phyloP scores from a whole-genome alignment of 1,140 invertebrate genomes.

The Drosophila teissieri region DNA sequence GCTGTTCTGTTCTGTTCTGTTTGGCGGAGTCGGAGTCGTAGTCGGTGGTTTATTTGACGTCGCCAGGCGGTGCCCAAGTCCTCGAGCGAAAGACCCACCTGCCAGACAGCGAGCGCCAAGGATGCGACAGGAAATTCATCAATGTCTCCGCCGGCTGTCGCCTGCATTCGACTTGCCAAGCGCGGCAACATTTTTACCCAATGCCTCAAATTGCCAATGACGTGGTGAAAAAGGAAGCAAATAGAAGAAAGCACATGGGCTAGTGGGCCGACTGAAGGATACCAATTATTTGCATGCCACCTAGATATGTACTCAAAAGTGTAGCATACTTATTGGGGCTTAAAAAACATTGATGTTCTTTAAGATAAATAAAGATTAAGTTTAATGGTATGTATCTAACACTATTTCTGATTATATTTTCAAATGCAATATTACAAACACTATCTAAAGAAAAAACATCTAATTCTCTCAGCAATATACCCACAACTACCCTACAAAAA shows the following conservation, averaged over 20 bases:
- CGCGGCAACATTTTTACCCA: conserved; percentile 65
- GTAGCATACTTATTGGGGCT: conserved; percentile 1
- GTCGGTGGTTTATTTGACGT: conserved; percentile 61
- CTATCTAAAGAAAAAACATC: no score
- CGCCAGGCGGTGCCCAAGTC: conserved; percentile 25
- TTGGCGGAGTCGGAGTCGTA: conserved; percentile 58
- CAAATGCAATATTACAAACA: no score
- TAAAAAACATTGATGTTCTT: no score
- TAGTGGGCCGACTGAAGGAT: conserved; percentile 7
- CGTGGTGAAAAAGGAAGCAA: conserved; percentile 18
- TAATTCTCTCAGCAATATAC: no score
- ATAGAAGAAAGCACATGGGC: neutral
- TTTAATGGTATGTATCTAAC: no score
- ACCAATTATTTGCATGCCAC: neutral
- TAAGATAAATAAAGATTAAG: no score
- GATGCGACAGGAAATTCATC: conserved; percentile 80
- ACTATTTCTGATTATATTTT: no score
- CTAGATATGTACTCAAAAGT: neutral
- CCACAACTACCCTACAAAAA: neutral
- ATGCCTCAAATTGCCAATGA: conserved; percentile 74
- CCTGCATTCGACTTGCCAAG: conserved; percentile 58
- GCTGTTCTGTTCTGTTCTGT: conserved; percentile 3
- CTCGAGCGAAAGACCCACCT: conserved; percentile 5
- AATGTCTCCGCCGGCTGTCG: conserved; percentile 75
- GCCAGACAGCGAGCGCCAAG: conserved; percentile 40